Conservation (phyloP, 2,888 invertebrate species). For the Meandrusa payeni region DNA sequence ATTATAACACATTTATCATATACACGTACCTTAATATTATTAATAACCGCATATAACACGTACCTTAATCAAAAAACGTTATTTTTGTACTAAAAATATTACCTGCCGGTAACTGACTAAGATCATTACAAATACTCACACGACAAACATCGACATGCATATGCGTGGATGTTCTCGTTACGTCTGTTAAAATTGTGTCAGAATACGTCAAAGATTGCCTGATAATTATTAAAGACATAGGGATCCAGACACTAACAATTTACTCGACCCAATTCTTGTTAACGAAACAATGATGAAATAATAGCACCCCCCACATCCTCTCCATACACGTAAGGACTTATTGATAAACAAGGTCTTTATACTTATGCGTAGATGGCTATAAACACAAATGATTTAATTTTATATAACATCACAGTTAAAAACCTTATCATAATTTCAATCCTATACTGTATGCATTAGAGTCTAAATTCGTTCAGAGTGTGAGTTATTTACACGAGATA, state of each 20-base stretch:
- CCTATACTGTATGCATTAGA: constrained; percentile 34
- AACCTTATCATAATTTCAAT: constrained; percentile 32
- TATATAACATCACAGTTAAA: constrained; percentile 42
- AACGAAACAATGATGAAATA: constrained; percentile 21
- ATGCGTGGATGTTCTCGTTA: too few relatives aligned
- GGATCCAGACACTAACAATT: background rate
- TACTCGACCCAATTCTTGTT: constrained; percentile 11
- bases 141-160: too few relatives aligned
- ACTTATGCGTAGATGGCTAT: constrained; percentile 64
- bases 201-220: too few relatives aligned
- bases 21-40: too few relatives aligned
- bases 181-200: too few relatives aligned
- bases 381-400: constrained; percentile 66
- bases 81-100: too few relatives aligned
- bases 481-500: constrained; percentile 67
- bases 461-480: constrained; percentile 41
- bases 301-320: constrained; percentile 23
- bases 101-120: too few relatives aligned
- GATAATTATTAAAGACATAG: too few relatives aligned
- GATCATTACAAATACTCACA: too few relatives aligned
- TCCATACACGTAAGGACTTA: constrained; percentile 44
- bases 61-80: too few relatives aligned
- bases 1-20: too few relatives aligned
- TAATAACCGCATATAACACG: too few relatives aligned
- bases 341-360: constrained; percentile 65